Evolutionary conservation across 2,888 invertebrate species (phyloP).

Genomic region (Diplazon laetatorius): DNA sequence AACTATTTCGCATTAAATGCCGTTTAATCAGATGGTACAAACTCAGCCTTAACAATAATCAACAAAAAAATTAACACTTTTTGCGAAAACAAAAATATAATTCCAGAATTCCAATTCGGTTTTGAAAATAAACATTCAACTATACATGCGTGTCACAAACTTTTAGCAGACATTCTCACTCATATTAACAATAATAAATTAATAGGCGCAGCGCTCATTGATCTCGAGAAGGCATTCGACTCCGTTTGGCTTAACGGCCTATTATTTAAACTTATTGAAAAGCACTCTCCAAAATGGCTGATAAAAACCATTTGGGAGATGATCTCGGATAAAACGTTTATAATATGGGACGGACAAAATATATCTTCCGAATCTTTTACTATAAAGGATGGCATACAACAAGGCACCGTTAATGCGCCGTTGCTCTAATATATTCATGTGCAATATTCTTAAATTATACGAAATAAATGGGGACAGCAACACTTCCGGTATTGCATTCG

Average conservation of each 20-base stretch:
- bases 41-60: conserved; percentile 7
- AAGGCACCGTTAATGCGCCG: conserved; percentile 41
- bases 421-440: conserved; percentile 18
- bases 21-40: neutral
- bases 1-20: no score
- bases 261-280: conserved; percentile 6
- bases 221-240: conserved; percentile 54
- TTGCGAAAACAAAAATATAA: no score
- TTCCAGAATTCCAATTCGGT: conserved; percentile 51
- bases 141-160: conserved; percentile 45
- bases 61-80: no score
- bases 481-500: neutral
- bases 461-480: neutral
- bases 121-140: conserved; percentile 50
- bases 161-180: conserved; percentile 23
- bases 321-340: conserved; percentile 22
- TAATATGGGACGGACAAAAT: conserved; percentile 9
- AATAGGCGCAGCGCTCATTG: conserved; percentile 42
- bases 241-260: conserved; percentile 42
- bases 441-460: neutral
- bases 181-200: neutral
- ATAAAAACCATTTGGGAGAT: conserved; percentile 29
- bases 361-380: conserved; percentile 5
- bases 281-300: conserved; percentile 11
- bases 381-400: conserved; percentile 42